Evolutionary conservation across 2,113 vertebrate genomes (phyloP).

Genomic region (Thamnaconus septentrionalis): DNA sequence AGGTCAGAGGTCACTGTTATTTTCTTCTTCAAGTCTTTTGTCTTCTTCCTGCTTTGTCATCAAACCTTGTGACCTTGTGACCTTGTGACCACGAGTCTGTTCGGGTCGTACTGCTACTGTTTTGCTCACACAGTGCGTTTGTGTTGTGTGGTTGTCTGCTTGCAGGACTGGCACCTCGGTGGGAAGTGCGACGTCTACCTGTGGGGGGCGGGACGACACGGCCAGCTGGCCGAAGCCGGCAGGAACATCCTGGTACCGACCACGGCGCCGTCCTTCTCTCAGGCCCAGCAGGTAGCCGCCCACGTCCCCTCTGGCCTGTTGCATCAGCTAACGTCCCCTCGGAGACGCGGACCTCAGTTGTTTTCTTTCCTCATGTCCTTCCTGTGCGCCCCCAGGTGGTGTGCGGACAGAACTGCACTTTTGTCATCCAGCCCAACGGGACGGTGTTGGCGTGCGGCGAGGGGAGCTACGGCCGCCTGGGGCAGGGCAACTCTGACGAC

Average conservation of each 20-base stretch:
- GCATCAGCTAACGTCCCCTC: neutral
- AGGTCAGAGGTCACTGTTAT: too few species aligned
- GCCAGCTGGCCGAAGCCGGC: conserved; percentile 93
- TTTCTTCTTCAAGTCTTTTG: too few species aligned
- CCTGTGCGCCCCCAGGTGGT: conserved; percentile 65
- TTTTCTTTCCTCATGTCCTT: neutral
- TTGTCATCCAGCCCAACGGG: conserved; percentile 80
- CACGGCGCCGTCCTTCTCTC: conserved; percentile 88
- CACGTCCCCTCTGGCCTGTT: neutral
- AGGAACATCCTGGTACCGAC: conserved; percentile 93
- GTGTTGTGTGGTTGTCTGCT: conserved; percentile 10
- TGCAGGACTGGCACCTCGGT: conserved; percentile 95
- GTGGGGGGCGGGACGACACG: conserved; percentile 95
- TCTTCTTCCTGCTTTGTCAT: too few species aligned
- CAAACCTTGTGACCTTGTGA: too few species aligned
- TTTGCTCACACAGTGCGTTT: neutral
- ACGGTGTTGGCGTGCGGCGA: conserved; percentile 80
- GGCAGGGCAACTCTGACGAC: conserved; percentile 83
- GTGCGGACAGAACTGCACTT: conserved; percentile 84
- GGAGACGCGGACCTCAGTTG: neutral
- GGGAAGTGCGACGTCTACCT: conserved; percentile 93
- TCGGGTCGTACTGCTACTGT: too few species aligned
- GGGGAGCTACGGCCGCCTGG: conserved; percentile 81
- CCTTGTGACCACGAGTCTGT: too few species aligned
- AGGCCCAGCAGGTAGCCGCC: conserved; percentile 89